Percentiles rank a stretch among this genome's conserved stretches.
phyloP scores from a whole-genome alignment of 2,797 vertebrate genomes.

The Chelidonichthys spinosus region DNA sequence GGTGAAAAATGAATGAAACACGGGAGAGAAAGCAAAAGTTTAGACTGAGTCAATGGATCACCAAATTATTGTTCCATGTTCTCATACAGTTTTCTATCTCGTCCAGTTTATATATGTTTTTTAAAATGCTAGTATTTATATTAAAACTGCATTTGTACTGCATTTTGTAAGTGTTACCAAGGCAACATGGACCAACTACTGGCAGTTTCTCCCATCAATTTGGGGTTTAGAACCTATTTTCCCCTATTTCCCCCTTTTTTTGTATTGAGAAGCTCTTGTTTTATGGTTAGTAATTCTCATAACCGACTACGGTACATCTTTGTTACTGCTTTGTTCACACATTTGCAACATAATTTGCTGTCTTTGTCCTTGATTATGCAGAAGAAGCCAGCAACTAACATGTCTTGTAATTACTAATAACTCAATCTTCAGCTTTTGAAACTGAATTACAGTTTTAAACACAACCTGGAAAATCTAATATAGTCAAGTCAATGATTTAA shows the following conservation, averaged over 20 bases:
- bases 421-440: background rate
- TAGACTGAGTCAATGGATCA: too few species aligned
- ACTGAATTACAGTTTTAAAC: background rate
- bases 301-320: background rate
- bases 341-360: background rate
- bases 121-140: background rate
- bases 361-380: background rate
- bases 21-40: too few species aligned
- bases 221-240: background rate
- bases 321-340: background rate
- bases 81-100: background rate
- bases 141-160: background rate
- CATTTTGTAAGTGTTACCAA: background rate
- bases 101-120: background rate
- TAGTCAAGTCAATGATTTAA: background rate
- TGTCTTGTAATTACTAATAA: background rate
- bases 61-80: slow-evolving; percentile 4
- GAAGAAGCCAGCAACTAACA: too few species aligned
- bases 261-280: background rate
- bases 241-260: background rate
- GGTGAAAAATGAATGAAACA: too few species aligned
- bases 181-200: background rate
- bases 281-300: background rate
- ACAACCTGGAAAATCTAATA: background rate
- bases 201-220: background rate